Base-by-base conservation (phyloP, 2,797 vertebrate species). In the Enteromius mattozi region DNA sequence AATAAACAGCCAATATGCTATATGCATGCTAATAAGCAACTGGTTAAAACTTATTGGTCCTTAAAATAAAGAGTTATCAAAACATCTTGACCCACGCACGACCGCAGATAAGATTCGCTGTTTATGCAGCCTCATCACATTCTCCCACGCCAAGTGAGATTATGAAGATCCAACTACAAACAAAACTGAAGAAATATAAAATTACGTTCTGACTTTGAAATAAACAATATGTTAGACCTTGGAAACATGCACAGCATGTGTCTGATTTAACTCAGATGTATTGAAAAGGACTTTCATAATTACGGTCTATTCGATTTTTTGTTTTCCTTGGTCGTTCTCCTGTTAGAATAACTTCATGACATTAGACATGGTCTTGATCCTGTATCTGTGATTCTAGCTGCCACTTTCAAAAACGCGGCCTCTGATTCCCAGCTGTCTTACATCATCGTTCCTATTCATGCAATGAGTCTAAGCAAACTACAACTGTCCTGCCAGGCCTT, bases 11-110 rank as follows among this genome's bases (percentile, higher is more conserved):
- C 45, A 47, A 47, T 47, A 47, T 47, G 45, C 45, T 47, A 47
- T 47, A 47, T 47, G 45, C 45, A 47, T 47, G 45, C 13, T 47
- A 16, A 47, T 47, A 47, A 47, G 45, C 45, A 47, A 47, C 12
- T 47, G 14, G 45, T 47, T 47, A 42, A 42, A 12, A 12, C 40
- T 12, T 42, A 42, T 24, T 24, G n/a, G n/a, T 10, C 9, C 54
- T 24, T 24, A 61, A 61, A 61, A 61, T 13, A 27, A 27, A 61
- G 56, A n/a, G 56, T 56, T 56, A n/a, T 9, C 21, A 56, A 56
- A 95, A 95, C 93, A 93, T 94, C 93, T 93, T 94, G 87, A 78
- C 35, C 33, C 27, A 71, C 56, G 5, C n/a, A 49, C 87, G 88
- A 84, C 80, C 68, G 85, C 69, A 75, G 83, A 88, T 79, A 82